Base-by-base conservation (phyloP, 2,888 invertebrate species). In the Orchestes rusci region DNA sequence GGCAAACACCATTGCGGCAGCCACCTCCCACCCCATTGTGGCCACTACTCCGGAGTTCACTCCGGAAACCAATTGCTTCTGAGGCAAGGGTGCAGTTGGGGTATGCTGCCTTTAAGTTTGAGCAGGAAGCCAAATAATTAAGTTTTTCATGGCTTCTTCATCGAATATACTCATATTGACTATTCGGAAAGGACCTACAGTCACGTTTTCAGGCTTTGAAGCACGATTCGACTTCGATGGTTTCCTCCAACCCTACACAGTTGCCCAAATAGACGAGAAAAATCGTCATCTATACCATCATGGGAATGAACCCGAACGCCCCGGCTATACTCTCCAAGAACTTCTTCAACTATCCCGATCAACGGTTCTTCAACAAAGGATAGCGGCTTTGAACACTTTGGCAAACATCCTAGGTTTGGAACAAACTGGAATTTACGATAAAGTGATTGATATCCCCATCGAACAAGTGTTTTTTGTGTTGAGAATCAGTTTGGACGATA, bases 301-400 rank as follows among this genome's bases (percentile, higher is more conserved):
- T 67, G 94, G 94, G 0, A 86, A 90, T 53, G 95, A 96, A 65
- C 85, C 92, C 4, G 84, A 83, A 49, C 74, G 91, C 48, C 88
- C 95, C 2, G 95, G 95, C 1, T 96, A 95, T 66, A 82, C 91
- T 0, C 65, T 96, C 8, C 85, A 86, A 54, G 96, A 96, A 69
- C 66, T 95, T 1, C 81, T 94, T 57, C 82, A 86, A 50, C 69
- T 95, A 1, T 79, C 83, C 20, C 72, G 82, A 41, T 86, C 87
- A 1, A 74, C 82, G 31, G 73, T 88, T n/a, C 75, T 77, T 13
- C 91, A 92, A 59, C 95, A 96, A 68, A 75, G 91, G 57, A 77
- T 82, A 1, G 73, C 87, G 40, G 88, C 92, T 1, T 71, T 95
- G 12, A 80, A 80, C 46, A 82, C 85, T 0, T 71, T 95, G 20